Evolutionary conservation across 2,888 invertebrate species (phyloP).

Genomic region (Pegoplata infirma): DNA sequence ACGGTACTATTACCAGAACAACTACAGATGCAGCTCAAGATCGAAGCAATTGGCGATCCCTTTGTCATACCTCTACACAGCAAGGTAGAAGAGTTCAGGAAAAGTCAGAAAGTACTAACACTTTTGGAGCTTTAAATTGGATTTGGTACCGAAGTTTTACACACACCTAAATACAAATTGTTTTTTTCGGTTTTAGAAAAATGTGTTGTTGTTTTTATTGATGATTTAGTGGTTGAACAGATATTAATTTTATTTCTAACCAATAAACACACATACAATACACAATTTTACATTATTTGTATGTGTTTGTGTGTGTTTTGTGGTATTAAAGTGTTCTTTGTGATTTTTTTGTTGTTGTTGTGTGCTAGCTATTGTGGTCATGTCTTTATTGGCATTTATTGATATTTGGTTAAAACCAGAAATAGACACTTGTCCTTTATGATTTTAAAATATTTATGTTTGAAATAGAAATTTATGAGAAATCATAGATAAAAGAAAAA

Average conservation of each 20-base stretch:
- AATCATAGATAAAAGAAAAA: constrained; percentile 38
- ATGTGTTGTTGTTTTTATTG: constrained; percentile 20
- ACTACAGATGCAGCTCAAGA: no score
- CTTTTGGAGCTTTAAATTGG: no score
- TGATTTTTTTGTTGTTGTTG: constrained; percentile 11
- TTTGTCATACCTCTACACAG: no score
- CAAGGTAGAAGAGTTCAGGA: no score
- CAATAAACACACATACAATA: constrained; percentile 10
- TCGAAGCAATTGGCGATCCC: no score
- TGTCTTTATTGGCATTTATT: constrained; percentile 55
- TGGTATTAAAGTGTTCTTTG: not conserved
- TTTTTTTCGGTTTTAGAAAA: no score
- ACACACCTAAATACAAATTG: no score
- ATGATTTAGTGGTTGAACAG: constrained; percentile 47
- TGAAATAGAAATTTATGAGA: constrained; percentile 7
- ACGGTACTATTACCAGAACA: no score
- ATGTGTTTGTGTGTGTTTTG: not conserved
- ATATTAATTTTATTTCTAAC: constrained; percentile 24
- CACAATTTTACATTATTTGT: not conserved
- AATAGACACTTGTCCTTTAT: not conserved
- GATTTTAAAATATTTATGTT: constrained; percentile 6
- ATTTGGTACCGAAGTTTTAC: no score
- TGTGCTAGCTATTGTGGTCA: constrained; percentile 54
- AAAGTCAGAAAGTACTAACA: no score
- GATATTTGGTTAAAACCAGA: constrained; percentile 29